Evolutionary conservation across 2,113 vertebrate species (phyloP).

Genomic region (Vulpes lagopus): DNA sequence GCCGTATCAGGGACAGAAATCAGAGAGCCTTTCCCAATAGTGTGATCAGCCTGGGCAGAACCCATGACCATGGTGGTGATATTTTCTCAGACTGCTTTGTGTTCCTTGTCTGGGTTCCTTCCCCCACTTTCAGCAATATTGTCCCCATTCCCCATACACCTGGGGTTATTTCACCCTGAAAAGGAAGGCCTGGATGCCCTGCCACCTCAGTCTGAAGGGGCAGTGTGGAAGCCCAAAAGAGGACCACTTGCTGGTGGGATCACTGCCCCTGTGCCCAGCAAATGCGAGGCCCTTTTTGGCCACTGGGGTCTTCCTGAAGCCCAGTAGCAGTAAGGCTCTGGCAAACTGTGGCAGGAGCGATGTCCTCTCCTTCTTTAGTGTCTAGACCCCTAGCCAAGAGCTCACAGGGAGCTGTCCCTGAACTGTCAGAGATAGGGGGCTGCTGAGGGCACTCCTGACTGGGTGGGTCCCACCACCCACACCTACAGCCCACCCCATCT

Average conservation of each 20-base stretch:
- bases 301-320: background rate
- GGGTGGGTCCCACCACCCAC: no score
- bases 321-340: background rate
- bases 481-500: background rate
- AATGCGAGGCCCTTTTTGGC: background rate
- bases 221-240: background rate
- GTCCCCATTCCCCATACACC: background rate
- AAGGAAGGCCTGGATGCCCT: background rate
- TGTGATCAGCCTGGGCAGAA: background rate
- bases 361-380: background rate
- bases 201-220: background rate
- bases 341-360: background rate
- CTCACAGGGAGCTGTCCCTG: background rate
- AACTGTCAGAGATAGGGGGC: background rate
- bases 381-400: background rate
- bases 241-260: background rate
- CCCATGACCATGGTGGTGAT: background rate
- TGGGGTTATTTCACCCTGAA: background rate
- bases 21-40: background rate
- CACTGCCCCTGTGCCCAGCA: background rate
- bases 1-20: constrained; percentile 6
- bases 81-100: background rate
- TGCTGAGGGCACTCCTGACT: background rate
- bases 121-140: background rate
- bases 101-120: background rate